Base-by-base conservation (phyloP, 2,113 vertebrate species). In the Perognathus longimembris region DNA sequence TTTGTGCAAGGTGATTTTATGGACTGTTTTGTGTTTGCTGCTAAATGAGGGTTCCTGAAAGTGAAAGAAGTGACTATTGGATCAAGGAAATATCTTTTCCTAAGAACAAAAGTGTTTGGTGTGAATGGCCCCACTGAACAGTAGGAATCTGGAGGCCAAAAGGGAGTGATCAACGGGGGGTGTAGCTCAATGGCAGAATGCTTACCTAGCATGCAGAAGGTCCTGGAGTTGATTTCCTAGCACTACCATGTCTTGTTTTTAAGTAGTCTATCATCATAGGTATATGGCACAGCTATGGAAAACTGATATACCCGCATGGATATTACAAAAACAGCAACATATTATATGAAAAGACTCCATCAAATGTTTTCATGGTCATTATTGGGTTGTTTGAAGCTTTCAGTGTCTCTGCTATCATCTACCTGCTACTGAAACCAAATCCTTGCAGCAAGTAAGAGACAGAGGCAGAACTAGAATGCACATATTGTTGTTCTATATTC, bases 1-100 rank as follows among this genome's bases (percentile, higher is more conserved):
- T 69, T 85, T 83, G 5, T 79, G 21, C n/a, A 77, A 45, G n/a
- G 71, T 77, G 11, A 20, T 57, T 90, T 88, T 28, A 59, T 66
- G 42, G 70, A 85, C 36, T 90, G 73, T 12, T 64, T 89, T 92
- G 64, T 93, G 67, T 88, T 88, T 77, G 45, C 61, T 78, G 78
- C 64, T 67, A 40, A 45, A 28, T 64, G 11, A 76, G 57, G 67
- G 12, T 75, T 66, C 50, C 36, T 71, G 28, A 50, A 87, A 73
- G 45, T 42, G 38, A 82, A 40, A 36, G 9, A 77, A 32, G 32
- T 15, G 22, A 15, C n/a, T 36, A 15, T 7, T 59, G 40, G 57
- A 32, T 88, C 21, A 79, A 34, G 57, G 36, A 66, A 69, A 76
- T 30, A 90, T 74, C 71, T 86, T 15, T 15, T 91, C 8, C 34